Evolutionary conservation across 2,797 vertebrate species (phyloP), one percentile per base, ranked within the genome.

Genomic region (Alectoris magna): DNA sequence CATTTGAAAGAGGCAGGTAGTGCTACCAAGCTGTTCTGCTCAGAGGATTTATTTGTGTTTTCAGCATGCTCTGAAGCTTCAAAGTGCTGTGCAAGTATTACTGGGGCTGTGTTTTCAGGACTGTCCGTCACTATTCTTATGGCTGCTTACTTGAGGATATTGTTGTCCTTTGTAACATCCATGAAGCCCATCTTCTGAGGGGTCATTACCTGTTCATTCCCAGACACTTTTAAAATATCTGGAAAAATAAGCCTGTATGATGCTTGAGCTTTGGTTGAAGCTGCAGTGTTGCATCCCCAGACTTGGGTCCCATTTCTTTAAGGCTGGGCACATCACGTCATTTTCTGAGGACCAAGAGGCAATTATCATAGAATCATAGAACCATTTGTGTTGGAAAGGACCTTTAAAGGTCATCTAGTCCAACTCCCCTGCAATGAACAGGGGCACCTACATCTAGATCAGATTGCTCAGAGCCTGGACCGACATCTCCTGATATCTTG

Each of bases 1-100:
- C n/a, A 3, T 73, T 48, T 58, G 62, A 51, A 71, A 77, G 58
- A 83, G 59, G 26, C 58, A 62, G 49, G 70, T 48, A 89, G 38
- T 0, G 0, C 70, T 83, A 63, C n/a, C 19, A 34, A 85, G 38
- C 51, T 59, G 27, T 19, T 88, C 62, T 36, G 15, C 13, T 87
- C 53, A 19, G 1, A 10, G 53, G 46, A 93, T 83, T 91, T 80
- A 85, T 66, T 79, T 82, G 41, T 51, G 38, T 71, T 90, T 87
- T 64, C 79, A 87, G 39, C n/a, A 34, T 46, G 21, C 46, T 83
- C 21, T 48, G 55, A 83, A 87, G 72, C 63, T 72, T 39, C 73
- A 31, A 29, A 93, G 55, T 87, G 51, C 44, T 0, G 0, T 24
- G 36, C 76, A 78, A 91, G 56, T 82, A 41, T 85, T 91, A 67